Base-by-base conservation (phyloP, 2,113 vertebrate genomes). In the Aviceda subcristata region DNA sequence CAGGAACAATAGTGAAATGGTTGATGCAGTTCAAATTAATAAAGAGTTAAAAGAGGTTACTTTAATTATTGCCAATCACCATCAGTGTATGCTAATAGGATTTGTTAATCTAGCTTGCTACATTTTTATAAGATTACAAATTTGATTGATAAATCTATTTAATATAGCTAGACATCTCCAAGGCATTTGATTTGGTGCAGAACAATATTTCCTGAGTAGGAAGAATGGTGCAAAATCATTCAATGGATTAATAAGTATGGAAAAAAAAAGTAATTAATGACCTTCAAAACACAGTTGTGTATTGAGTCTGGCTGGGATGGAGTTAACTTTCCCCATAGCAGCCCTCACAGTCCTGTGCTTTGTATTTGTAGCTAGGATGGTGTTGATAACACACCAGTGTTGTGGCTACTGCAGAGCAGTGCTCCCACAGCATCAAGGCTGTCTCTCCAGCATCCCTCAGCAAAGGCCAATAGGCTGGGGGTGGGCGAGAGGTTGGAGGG, bases 111-210 rank as follows among this genome's bases (percentile, higher is more conserved):
- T 72, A 38, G 3, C 32, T 85, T 91, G 60, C 50, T 74, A 60
- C 39, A 38, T 89, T 92, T 94, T 91, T 89, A 84, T 92, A 38
- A 91, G 80, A 73, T 86, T 89, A 39, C 45, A 94, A 60, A 2
- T 91, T 66, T 94, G 72, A 84, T 41, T 74, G 69, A 94, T 71
- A 82, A 87, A 84, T 90, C n/a, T 87, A 10, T 84, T 89, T 90
- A 53, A 86, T 89, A 67, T 45, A 69, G 34, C 57, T 57, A 74
- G 55, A 51, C 6, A 55, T 93, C 68, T 74, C 27, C 43, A 71
- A 91, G 68, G 46, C 60, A 63, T 86, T 94, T 77, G 71, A 46
- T 76, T 88, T 91, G 23, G 7, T 68, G 46, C 20, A 78, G 60
- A 74, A 78, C 18, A 82, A 16, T 83, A 83, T 84, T 91, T 89